A percentile compares a stretch with the other conserved stretches of the same genome.
Evolutionary conservation across 2,888 invertebrate genomes (phyloP).

Genomic region (Nasonovia ribisnigri): DNA sequence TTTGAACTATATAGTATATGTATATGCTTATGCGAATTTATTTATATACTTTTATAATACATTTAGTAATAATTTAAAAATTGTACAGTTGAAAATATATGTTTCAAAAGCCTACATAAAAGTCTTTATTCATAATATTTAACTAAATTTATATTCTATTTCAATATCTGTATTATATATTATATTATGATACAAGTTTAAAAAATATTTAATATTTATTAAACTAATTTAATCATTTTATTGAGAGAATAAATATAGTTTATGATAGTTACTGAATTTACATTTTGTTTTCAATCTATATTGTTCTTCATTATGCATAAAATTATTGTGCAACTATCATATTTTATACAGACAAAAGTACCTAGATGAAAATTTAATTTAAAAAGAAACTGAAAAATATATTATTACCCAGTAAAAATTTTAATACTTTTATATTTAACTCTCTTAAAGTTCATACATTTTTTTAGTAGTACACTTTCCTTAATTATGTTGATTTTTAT

Average conservation of each 20-base stretch:
- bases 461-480: background rate
- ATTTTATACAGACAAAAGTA: background rate
- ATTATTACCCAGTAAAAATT: background rate
- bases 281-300: background rate
- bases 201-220: background rate
- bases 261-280: background rate
- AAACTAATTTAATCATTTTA: background rate
- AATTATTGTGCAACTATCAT: background rate
- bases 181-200: background rate
- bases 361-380: background rate
- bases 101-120: too few relatives aligned
- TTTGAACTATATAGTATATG: background rate
- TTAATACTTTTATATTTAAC: background rate
- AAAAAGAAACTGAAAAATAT: background rate
- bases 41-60: background rate
- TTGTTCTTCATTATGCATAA: background rate
- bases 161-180: background rate
- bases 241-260: background rate
- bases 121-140: background rate
- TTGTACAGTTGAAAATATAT: too few relatives aligned
- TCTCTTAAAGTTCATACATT: background rate
- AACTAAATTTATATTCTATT: background rate
- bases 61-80: too few relatives aligned
- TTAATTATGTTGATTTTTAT: background rate
- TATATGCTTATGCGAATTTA: background rate